Base-by-base conservation (phyloP, 2,888 invertebrate species). In the Dorcus parallelipipedus region DNA sequence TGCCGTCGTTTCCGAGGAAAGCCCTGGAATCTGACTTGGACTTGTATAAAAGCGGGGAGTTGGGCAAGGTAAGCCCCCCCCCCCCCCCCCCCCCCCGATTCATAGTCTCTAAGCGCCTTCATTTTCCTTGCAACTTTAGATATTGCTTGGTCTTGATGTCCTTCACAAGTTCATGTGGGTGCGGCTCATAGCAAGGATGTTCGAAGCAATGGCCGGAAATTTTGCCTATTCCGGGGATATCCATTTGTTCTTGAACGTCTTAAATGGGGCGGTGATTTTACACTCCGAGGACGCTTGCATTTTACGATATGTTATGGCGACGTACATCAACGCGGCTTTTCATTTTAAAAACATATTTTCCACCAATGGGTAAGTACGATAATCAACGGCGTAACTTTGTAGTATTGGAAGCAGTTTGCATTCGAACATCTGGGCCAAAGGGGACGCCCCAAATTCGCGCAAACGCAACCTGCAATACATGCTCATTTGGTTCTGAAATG, bases 141-240 rank as follows among this genome's bases (percentile, higher is more conserved):
- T 95, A 69, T 81, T 97, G 39, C 84, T 94, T 49, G 95, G 97
- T 1, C 79, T 99, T 65, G 99, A 99, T 76, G 95, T 97, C 0
- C 82, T 98, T 62, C 99, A 99, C 78, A 99, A 99, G 78, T 96
- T 97, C 72, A 95, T 96, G 87, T 99, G 99, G 99, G 95, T 97
- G 2, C 90, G 96, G 63, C 80, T 98, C 39, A 95, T 97, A 71
- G 92, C 95, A 0, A 86, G 95, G 49, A 95, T 98, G 95, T 97
- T 97, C 74, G 95, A 95, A 79, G 95, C 95, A 0, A 97, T 97
- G 96, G 95, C 95, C 1, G 95, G 95, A 2, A 96, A 97, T 73
- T 96, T 97, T 73, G 96, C 96, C 0, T 95, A 96, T 69, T 95
- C 95, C 0, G 93, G 96, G 14, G 99, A 99, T 74, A 93, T 99